Percentiles rank a stretch among this genome's conserved stretches.
Evolutionary conservation across 2,797 vertebrate species (phyloP).

Genomic region (Pangasius larnaudii): DNA sequence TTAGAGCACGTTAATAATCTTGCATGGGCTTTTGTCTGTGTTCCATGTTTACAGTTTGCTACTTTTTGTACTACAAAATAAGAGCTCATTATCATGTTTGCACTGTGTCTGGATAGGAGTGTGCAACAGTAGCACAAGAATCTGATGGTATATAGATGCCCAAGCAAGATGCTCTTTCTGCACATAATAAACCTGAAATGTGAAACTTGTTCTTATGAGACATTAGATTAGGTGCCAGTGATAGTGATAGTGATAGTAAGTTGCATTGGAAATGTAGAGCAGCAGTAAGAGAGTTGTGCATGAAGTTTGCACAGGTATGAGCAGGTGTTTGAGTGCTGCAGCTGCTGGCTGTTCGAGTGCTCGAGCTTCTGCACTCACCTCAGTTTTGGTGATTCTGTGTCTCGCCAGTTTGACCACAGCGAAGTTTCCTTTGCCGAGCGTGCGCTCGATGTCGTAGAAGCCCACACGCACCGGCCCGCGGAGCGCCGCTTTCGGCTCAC

Average conservation of each 20-base stretch:
- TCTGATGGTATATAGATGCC: no score
- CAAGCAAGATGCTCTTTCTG: no score
- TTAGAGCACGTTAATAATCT: no score
- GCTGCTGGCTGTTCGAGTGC: background rate
- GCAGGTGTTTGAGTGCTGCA: background rate
- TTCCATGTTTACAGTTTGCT: no score
- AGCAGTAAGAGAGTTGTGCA: background rate
- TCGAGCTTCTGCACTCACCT: conserved; percentile 78
- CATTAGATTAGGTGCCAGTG: background rate
- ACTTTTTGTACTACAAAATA: no score
- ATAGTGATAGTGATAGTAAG: background rate
- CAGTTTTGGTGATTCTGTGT: conserved; percentile 96
- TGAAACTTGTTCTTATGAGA: background rate
- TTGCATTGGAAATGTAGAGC: background rate
- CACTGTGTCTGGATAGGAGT: no score
- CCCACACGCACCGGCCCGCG: conserved; percentile 95
- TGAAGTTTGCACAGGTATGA: conserved; percentile 18
- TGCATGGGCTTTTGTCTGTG: no score
- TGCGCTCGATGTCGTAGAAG: conserved; percentile 98
- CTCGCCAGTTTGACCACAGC: conserved; percentile 96
- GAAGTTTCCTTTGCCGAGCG: conserved; percentile 97
- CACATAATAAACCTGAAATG: no score
- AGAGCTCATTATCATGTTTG: no score
- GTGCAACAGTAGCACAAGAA: no score
- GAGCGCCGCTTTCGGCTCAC: conserved; percentile 85